Percentiles rank a stretch among this genome's conserved stretches.
phyloP scores from a whole-genome alignment of 2,888 invertebrate species.

The Hipparchia semele region DNA sequence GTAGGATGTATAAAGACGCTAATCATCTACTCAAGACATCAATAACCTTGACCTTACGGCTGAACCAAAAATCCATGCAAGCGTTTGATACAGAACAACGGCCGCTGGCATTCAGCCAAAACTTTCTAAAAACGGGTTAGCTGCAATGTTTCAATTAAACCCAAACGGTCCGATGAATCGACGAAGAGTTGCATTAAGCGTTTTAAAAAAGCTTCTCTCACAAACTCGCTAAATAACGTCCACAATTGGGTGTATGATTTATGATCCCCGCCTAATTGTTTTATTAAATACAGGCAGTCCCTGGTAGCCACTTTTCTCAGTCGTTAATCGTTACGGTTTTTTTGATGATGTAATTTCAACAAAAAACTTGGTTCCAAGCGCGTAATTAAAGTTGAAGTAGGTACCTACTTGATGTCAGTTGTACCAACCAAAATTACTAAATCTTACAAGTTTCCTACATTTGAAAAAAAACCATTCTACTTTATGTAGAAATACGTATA shows the following conservation, averaged over 20 bases:
- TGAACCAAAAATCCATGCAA: conserved; percentile 62
- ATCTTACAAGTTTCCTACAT: too few species aligned
- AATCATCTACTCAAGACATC: conserved; percentile 41
- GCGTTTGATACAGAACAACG: conserved; percentile 58
- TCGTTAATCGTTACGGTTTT: conserved; percentile 17
- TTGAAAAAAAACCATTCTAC: too few species aligned
- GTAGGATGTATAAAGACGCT: conserved; percentile 13
- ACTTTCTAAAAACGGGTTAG: conserved; percentile 71
- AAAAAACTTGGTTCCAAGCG: conserved; percentile 11
- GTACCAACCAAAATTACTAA: neutral
- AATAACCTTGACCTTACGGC: conserved; percentile 65
- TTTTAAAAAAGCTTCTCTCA: conserved; percentile 48
- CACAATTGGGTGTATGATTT: conserved; percentile 42
- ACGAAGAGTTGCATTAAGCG: conserved; percentile 47
- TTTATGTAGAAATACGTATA: too few species aligned
- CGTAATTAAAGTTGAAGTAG: conserved; percentile 4
- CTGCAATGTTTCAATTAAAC: conserved; percentile 69
- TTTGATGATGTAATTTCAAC: conserved; percentile 23
- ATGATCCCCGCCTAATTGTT: conserved; percentile 37
- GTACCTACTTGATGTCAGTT: neutral
- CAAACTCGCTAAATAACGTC: conserved; percentile 42
- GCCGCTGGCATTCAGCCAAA: conserved; percentile 70
- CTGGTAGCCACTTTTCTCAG: conserved; percentile 18
- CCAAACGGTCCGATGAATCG: conserved; percentile 44
- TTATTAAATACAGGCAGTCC: conserved; percentile 31